Conservation (phyloP, 2,888 invertebrate species). For the Drosophila sordidula region DNA sequence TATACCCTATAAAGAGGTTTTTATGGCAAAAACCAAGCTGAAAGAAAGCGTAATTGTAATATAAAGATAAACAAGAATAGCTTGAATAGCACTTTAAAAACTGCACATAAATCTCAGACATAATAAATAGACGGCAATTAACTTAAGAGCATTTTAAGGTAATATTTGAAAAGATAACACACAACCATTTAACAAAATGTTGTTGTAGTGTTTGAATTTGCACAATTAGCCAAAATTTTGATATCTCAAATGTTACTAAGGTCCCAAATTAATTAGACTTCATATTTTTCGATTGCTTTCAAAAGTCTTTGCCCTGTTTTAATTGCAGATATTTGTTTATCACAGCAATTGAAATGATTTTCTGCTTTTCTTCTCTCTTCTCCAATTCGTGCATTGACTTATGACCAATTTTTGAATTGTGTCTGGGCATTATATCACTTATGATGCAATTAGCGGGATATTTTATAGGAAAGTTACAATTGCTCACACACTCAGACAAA, state of each 20-base stretch:
- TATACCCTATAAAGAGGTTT: no score
- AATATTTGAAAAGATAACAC: not conserved
- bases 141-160: not conserved
- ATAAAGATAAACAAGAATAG: not conserved
- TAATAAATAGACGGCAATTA: not conserved
- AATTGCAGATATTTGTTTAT: not conserved
- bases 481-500: conserved; percentile 37
- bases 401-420: conserved; percentile 16
- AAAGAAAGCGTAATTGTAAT: not conserved
- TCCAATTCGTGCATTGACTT: conserved; percentile 17
- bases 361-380: not conserved
- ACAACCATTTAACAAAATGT: not conserved
- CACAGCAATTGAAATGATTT: not conserved
- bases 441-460: conserved; percentile 52
- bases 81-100: not conserved
- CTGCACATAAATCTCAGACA: not conserved
- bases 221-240: not conserved
- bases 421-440: conserved; percentile 33
- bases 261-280: not conserved
- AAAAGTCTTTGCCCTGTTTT: not conserved
- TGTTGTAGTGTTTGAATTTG: not conserved
- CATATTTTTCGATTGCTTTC: no score
- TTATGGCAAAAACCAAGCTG: no score
- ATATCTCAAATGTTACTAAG: not conserved
- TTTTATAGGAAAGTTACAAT: conserved; percentile 40